Conservation (phyloP, 2,888 invertebrate species). For the Nemurella pictetii region DNA sequence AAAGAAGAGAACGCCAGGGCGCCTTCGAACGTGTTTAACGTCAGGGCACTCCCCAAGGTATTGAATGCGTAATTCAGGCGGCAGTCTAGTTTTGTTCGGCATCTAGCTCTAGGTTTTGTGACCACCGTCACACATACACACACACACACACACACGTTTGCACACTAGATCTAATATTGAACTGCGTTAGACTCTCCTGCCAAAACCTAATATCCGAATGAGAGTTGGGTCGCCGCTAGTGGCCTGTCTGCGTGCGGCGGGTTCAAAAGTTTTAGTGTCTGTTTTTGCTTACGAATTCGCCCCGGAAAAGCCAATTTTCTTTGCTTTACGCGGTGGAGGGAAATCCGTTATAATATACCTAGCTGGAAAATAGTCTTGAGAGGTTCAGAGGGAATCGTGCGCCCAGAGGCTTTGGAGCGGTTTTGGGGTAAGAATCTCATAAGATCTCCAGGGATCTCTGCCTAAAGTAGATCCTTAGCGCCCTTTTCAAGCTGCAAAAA, state of each 20-base stretch:
- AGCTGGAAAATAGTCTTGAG: background rate
- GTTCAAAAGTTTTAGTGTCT: background rate
- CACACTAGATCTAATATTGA: background rate
- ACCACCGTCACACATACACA: no score
- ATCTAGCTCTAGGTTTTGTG: background rate
- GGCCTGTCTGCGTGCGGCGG: background rate
- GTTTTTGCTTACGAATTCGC: background rate
- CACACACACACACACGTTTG: no score
- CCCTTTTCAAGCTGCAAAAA: no score
- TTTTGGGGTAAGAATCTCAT: background rate
- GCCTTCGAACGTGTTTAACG: background rate
- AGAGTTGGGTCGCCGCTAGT: background rate
- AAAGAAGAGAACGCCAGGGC: background rate
- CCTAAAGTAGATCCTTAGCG: no score
- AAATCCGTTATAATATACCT: background rate
- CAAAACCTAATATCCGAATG: background rate
- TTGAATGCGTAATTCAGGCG: constrained; percentile 4
- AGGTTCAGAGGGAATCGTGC: background rate
- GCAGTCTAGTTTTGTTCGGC: background rate
- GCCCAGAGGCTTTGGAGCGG: background rate
- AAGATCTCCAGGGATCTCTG: background rate
- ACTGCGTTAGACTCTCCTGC: background rate
- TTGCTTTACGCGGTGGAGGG: background rate
- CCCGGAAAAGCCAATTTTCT: background rate
- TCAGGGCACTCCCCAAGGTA: background rate